A percentile compares a stretch with the other conserved stretches of the same genome.
Evolutionary conservation across 2,888 invertebrate species (phyloP).

Genomic region (Cephonodes hylas): DNA sequence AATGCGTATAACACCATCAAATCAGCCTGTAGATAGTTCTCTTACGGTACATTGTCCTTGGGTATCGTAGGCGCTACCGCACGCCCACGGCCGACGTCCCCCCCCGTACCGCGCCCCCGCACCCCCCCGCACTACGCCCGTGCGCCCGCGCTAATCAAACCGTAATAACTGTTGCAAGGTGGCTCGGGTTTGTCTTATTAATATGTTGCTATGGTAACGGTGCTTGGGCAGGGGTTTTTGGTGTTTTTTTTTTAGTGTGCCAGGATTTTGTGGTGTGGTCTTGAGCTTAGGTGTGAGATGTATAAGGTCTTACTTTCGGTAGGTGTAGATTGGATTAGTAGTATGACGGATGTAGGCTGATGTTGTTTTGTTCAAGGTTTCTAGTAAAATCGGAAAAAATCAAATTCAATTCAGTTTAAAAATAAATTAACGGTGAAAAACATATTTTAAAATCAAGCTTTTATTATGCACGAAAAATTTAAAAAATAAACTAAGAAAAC

Average conservation of each 20-base stretch:
- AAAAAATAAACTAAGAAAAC: too few species aligned
- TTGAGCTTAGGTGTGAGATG: too few species aligned
- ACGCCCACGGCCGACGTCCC: slow-evolving; percentile 61
- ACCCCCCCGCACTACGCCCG: slow-evolving; percentile 30
- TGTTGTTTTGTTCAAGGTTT: too few species aligned
- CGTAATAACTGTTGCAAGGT: slow-evolving; percentile 14
- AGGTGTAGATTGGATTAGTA: too few species aligned
- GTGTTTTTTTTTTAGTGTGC: background rate
- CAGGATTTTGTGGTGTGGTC: too few species aligned
- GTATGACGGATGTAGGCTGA: too few species aligned
- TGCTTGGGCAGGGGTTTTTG: background rate
- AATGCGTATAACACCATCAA: background rate
- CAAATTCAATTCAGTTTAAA: too few species aligned
- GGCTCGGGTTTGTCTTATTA: slow-evolving; percentile 8
- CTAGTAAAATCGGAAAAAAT: too few species aligned
- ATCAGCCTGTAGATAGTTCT: slow-evolving; percentile 50
- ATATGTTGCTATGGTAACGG: slow-evolving; percentile 7
- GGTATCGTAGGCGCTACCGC: slow-evolving; percentile 73
- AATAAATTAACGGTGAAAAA: too few species aligned
- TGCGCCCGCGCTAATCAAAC: slow-evolving; percentile 16
- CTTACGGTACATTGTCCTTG: slow-evolving; percentile 77
- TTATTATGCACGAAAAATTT: too few species aligned
- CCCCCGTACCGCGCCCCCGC: slow-evolving; percentile 36
- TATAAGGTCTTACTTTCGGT: too few species aligned
- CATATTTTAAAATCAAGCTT: too few species aligned